Conservation (phyloP, 2,113 vertebrate species). For the Tonatia bakeri region DNA sequence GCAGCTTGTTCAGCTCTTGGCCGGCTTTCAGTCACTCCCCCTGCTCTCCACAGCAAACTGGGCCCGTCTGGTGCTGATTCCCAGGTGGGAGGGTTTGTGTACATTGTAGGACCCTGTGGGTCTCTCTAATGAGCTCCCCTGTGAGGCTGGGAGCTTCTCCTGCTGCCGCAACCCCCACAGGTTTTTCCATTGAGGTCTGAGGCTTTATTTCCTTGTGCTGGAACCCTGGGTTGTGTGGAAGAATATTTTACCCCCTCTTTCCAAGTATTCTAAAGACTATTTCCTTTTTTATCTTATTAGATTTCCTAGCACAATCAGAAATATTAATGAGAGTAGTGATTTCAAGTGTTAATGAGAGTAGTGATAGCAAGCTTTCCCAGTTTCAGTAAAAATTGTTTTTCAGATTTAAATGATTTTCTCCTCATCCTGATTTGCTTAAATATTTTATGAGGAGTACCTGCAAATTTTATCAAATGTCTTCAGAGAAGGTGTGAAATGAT, state of each 20-base stretch:
- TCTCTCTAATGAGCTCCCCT: no score
- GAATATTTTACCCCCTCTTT: background rate
- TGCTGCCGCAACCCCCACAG: no score
- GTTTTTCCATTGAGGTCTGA: no score
- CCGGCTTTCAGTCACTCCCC: no score
- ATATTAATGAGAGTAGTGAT: background rate
- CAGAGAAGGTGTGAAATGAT: background rate
- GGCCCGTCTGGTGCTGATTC: no score
- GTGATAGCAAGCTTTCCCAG: background rate
- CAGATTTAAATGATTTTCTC: background rate
- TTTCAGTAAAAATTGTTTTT: background rate
- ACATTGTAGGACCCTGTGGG: no score
- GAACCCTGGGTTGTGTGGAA: background rate
- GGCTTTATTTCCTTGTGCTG: no score
- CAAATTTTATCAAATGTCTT: background rate
- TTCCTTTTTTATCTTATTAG: background rate
- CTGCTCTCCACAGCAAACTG: no score
- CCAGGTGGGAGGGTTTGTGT: no score
- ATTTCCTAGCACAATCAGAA: background rate
- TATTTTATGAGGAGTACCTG: background rate
- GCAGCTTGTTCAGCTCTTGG: fast-evolving
- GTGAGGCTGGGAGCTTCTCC: no score
- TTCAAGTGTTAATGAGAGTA: background rate
- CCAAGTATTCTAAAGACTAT: background rate
- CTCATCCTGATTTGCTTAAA: background rate